Conservation (phyloP, 2,797 vertebrate genomes). For the Gallirallus australis region DNA sequence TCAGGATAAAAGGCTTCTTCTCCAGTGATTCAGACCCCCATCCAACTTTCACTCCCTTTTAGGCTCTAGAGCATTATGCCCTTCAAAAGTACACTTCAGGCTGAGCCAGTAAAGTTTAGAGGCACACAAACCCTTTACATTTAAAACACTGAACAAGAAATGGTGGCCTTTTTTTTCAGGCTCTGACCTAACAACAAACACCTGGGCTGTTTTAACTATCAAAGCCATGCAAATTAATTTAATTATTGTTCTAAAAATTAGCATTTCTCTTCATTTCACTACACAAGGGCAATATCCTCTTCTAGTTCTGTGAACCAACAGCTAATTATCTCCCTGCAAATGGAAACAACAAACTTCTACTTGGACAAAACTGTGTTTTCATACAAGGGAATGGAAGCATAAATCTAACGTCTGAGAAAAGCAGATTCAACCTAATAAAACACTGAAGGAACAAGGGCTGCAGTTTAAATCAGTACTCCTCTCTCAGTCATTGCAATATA, state of each 20-base stretch:
- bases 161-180: neutral
- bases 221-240: neutral
- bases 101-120: neutral
- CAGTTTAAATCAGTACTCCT: neutral
- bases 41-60: neutral
- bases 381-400: neutral
- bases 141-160: neutral
- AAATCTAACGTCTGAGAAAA: neutral
- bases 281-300: neutral
- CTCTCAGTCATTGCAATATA: neutral
- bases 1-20: too few relatives aligned
- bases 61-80: neutral
- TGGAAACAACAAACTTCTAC: neutral
- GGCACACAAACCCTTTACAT: neutral
- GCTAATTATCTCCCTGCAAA: neutral
- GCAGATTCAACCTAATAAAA: neutral
- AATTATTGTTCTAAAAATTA: neutral
- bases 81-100: neutral
- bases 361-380: neutral
- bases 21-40: neutral
- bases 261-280: neutral
- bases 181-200: neutral
- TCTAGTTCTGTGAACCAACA: neutral
- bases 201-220: neutral
- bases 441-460: neutral